Evolutionary conservation across 2,113 vertebrate species (phyloP), one percentile per base, ranked within the genome.

Genomic region (Epinephelus fuscoguttatus): DNA sequence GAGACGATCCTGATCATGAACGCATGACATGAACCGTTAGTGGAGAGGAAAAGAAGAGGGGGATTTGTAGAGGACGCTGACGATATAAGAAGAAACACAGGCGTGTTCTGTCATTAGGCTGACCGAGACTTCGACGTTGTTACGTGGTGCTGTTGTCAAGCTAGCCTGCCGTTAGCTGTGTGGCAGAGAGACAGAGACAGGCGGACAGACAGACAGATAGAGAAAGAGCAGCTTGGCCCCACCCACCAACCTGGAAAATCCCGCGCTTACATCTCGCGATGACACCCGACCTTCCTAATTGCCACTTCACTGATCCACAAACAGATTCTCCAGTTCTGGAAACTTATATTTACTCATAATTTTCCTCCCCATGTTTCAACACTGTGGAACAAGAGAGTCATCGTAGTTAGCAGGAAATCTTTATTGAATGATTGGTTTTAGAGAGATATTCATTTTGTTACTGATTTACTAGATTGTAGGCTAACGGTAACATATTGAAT

Each of bases 191-290:
- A 21, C 40, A 21, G 76, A 61, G 19, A 53, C 27, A 23, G 21
- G 12, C 42, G 9, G 42, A 45, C 40, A 42, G 40, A 42, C 7
- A 42, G 40, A 42, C 10, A 12, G 40, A 42, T 1, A 42, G 42
- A 45, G 2, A 8, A 3, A 10, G 42, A 12, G 11, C 42, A 45
- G 60, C 21, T 23, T 10, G 60, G 2, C 66, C 81, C 42, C 53
- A 80, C 90, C 90, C 30, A 89, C 82, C 62, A 37, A 59, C 12
- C 12, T 49, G 3, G 14, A 42, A 81, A 80, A 74, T 91, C 89
- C 17, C 90, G 87, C 53, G 33, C 42, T n/a, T 52, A 78, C 6
- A 70, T 88, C 80, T 88, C 92, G 92, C 90, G 92, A 91, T 80
- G 15, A 60, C 30, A 37, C 33, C 33, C 33, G 33, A 37, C 33